phyloP scores from a whole-genome alignment of 2,113 vertebrate genomes.

The Rhagologus leucostigma region DNA sequence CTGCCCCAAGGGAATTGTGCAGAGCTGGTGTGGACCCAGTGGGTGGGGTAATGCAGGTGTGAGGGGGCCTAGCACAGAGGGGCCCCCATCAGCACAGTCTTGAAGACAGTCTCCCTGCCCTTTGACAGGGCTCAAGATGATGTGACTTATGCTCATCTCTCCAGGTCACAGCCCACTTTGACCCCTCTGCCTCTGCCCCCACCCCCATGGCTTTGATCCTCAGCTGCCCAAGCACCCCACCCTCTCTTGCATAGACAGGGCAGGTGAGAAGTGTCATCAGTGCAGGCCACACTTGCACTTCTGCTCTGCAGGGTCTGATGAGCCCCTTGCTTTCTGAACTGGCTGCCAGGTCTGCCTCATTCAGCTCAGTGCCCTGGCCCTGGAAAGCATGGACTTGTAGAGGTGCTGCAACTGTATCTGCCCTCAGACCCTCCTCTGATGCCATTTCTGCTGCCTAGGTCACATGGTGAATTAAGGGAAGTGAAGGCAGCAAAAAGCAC shows the following conservation, averaged over 20 bases:
- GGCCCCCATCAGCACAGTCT: neutral
- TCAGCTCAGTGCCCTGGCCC: neutral
- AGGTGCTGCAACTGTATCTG: neutral
- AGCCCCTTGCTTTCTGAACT: neutral
- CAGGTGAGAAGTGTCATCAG: neutral
- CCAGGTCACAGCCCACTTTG: neutral
- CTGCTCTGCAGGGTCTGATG: neutral
- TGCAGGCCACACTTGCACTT: neutral
- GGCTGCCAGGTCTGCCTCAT: neutral
- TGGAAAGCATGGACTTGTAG: neutral
- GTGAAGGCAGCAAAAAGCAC: neutral
- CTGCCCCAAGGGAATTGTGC: neutral
- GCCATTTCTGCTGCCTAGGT: neutral
- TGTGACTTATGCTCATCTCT: neutral
- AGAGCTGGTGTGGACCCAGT: neutral
- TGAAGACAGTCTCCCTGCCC: neutral
- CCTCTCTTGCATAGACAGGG: fast-evolving
- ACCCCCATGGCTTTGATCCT: neutral
- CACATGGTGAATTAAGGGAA: neutral
- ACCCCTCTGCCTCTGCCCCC: neutral
- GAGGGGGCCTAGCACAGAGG: neutral
- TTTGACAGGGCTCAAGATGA: neutral
- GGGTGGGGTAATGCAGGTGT: neutral
- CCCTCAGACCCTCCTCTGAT: neutral
- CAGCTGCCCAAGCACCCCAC: neutral